phyloP scores from a whole-genome alignment of 2,113 vertebrate genomes.

The Hyla sarda region DNA sequence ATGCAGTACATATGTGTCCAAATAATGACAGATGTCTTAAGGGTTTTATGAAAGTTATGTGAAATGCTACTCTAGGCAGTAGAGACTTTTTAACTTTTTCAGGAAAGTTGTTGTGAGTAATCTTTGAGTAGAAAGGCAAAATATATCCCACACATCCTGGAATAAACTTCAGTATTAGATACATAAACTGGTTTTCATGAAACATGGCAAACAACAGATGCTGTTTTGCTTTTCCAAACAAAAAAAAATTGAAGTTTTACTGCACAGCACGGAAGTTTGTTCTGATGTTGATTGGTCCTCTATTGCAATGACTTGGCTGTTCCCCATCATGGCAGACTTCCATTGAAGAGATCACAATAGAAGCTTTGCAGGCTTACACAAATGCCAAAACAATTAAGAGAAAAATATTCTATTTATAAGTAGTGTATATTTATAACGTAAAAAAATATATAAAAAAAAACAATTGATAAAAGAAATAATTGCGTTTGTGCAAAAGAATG shows the following conservation, averaged over 20 bases:
- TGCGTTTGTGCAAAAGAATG: background rate
- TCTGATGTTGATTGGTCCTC: conserved; percentile 39
- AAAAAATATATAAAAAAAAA: background rate
- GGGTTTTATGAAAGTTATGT: no score
- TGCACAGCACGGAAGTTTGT: conserved; percentile 49
- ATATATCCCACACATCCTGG: conserved; percentile 39
- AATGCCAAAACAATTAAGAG: conserved; percentile 35
- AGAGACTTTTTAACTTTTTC: background rate
- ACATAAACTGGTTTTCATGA: conserved; percentile 29
- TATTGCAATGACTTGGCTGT: conserved; percentile 42
- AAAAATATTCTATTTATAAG: conserved; percentile 29
- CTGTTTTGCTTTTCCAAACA: conserved; percentile 54
- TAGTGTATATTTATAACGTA: conserved; percentile 9
- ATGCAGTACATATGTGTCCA: no score
- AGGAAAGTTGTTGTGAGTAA: background rate
- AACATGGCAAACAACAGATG: conserved; percentile 57
- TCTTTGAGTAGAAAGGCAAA: conserved; percentile 18
- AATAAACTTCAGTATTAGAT: conserved; percentile 52
- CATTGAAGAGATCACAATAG: conserved; percentile 46
- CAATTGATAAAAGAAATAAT: conserved; percentile 1
- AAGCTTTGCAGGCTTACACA: conserved; percentile 26
- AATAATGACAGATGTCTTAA: background rate
- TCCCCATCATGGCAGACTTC: conserved; percentile 50
- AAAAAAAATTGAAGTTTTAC: conserved; percentile 53
- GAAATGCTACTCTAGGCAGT: background rate